Evolutionary conservation across 1,140 invertebrate genomes (phyloP).

Genomic region (Arctopsyche grandis): DNA sequence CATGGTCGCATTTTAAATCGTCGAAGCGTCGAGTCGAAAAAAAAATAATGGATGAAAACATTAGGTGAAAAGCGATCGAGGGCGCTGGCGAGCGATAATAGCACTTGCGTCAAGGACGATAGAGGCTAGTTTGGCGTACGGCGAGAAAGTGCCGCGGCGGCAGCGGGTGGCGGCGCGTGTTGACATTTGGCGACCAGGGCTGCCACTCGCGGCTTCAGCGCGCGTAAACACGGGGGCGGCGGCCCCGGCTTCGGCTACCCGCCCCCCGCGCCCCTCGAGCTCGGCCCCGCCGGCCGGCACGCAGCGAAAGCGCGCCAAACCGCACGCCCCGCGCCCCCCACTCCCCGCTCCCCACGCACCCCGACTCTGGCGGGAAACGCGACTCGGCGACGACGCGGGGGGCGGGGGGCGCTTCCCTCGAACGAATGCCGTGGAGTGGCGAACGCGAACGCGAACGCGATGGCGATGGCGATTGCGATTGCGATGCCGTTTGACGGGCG

Average conservation of each 20-base stretch:
- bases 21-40: not conserved
- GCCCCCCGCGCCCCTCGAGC: not conserved
- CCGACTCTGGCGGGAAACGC: not conserved
- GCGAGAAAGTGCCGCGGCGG: not conserved
- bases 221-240: not conserved
- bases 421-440: no score
- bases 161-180: not conserved
- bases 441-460: not conserved
- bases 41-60: not conserved
- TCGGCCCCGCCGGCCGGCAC: not conserved
- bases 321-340: not conserved
- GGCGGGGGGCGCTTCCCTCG: not conserved
- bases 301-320: not conserved
- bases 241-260: not conserved
- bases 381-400: not conserved
- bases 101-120: not conserved
- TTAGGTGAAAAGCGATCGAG: not conserved
- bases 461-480: not conserved
- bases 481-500: not conserved
- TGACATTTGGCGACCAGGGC: slow-evolving; percentile 12
- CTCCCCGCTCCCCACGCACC: not conserved
- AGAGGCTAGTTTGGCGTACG: not conserved
- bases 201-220: slow-evolving; percentile 26
- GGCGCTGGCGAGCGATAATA: not conserved
- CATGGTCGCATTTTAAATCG: no score